Percentiles rank a stretch among this genome's conserved stretches.
phyloP scores from a whole-genome alignment of 2,888 invertebrate genomes.

The Sarcophaga variegata region DNA sequence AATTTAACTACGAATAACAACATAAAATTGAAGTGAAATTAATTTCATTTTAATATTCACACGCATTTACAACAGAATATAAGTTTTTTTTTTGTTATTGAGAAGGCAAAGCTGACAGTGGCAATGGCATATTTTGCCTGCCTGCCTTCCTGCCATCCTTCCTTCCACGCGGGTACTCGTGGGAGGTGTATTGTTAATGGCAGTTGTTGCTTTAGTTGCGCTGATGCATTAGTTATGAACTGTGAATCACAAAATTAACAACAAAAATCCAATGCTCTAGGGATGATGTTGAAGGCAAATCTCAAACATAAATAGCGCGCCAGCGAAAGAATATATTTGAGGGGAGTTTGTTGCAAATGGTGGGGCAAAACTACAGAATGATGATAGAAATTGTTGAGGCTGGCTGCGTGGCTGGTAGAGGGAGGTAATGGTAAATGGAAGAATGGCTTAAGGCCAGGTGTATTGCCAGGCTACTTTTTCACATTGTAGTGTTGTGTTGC shows the following conservation, averaged over 20 bases:
- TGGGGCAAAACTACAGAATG: not conserved
- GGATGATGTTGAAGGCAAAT: not conserved
- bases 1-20: not conserved
- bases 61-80: conserved; percentile 25
- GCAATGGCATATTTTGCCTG: not conserved
- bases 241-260: conserved; percentile 19
- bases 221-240: conserved; percentile 44
- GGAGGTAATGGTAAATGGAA: not conserved
- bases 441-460: conserved; percentile 28
- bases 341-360: not conserved
- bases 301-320: not conserved
- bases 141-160: too few species aligned
- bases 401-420: not conserved
- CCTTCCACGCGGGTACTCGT: too few species aligned
- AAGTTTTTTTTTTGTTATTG: conserved; percentile 22
- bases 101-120: not conserved
- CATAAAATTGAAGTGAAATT: conserved; percentile 40
- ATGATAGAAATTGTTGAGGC: not conserved
- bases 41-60: conserved; percentile 47
- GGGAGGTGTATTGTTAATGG: not conserved
- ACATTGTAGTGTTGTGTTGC: not conserved
- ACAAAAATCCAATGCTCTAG: not conserved
- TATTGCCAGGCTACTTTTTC: conserved; percentile 41
- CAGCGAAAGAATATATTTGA: not conserved
- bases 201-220: not conserved